Evolutionary conservation across 1,140 invertebrate genomes (phyloP).

Genomic region (Yoshiicerus persimilis): DNA sequence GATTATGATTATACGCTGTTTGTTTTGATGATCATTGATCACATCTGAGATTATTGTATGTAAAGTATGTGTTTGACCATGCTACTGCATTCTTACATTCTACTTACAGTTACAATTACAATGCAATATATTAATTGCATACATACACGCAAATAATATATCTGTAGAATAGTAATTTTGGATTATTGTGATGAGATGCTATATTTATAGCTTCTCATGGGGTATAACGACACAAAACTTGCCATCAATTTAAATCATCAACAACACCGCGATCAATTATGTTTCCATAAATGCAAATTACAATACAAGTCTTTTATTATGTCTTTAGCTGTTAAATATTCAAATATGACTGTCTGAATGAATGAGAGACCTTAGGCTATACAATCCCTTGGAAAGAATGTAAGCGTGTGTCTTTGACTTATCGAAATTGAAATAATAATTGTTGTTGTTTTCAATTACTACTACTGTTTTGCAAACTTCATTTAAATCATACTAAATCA

Average conservation of each 20-base stretch:
- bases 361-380: not conserved
- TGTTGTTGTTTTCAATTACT: slow-evolving; percentile 11
- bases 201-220: not conserved
- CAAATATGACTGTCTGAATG: not conserved
- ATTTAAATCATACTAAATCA: not conserved
- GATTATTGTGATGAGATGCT: not conserved
- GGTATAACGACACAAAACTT: not conserved
- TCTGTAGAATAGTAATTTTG: not conserved
- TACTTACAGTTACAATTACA: not conserved
- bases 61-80: not conserved
- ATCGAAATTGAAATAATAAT: slow-evolving; percentile 21
- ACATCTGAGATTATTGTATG: not conserved
- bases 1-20: not conserved
- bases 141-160: not conserved
- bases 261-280: not conserved
- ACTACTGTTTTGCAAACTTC: not conserved
- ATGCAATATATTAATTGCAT: not conserved
- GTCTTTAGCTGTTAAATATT: not conserved
- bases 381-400: not conserved
- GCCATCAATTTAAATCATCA: not conserved
- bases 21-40: slow-evolving; percentile 2
- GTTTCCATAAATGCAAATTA: slow-evolving; percentile 14
- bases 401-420: not conserved
- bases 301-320: slow-evolving; percentile 7
- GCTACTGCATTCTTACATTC: not conserved